Evolutionary conservation across 2,888 invertebrate genomes (phyloP).

Genomic region (Fissipunctia ypsillon): DNA sequence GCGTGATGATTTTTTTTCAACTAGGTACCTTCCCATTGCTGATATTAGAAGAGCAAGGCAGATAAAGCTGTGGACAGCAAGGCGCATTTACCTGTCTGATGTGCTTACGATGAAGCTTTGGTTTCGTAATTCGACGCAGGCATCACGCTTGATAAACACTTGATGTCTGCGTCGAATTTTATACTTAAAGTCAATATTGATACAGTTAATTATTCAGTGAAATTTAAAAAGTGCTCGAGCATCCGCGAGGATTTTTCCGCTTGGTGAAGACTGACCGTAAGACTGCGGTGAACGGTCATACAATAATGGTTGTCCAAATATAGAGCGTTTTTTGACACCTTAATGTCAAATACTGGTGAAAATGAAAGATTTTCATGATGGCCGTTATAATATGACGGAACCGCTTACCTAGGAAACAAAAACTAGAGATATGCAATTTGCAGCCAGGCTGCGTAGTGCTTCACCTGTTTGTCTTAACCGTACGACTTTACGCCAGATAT

Average conservation of each 20-base stretch:
- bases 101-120: not conserved
- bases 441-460: not conserved
- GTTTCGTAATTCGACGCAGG: too few species aligned
- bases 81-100: not conserved
- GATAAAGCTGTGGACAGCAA: not conserved
- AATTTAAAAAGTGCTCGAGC: too few species aligned
- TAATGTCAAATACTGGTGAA: not conserved
- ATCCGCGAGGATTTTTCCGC: too few species aligned
- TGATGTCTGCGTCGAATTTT: too few species aligned
- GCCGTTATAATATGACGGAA: not conserved
- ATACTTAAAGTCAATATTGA: too few species aligned
- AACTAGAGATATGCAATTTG: not conserved
- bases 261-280: too few species aligned
- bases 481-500: slow-evolving; percentile 51
- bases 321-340: not conserved
- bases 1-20: not conserved
- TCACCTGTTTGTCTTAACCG: not conserved
- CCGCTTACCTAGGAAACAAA: not conserved
- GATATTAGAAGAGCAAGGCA: slow-evolving; percentile 6
- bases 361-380: not conserved
- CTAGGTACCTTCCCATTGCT: not conserved
- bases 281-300: not conserved
- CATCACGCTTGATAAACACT: too few species aligned
- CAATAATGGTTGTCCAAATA: not conserved
- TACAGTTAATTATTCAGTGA: too few species aligned